These are phyloP conservation scores for Steromphala cineraria DNA, from an alignment of 2,888 invertebrate species.

Conservation along the genomic window DNA sequence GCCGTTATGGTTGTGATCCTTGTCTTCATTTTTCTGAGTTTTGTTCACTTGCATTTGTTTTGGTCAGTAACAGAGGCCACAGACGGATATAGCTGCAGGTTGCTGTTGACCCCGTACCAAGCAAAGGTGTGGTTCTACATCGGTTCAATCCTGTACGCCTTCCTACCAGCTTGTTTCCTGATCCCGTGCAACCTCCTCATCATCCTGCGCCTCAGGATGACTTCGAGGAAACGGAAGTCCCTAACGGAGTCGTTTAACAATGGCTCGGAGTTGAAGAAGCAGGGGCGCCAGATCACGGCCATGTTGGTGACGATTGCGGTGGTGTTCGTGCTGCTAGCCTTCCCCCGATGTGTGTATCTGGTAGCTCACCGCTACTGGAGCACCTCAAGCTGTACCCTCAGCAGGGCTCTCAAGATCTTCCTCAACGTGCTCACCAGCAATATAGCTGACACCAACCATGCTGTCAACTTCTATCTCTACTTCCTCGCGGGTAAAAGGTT, in stretches of 20 bases:
- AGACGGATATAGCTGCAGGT: background rate
- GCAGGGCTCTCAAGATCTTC: background rate
- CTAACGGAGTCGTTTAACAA: background rate
- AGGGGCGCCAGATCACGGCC: background rate
- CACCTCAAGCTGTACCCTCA: background rate
- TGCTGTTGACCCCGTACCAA: background rate
- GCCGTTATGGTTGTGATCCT: background rate
- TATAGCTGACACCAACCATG: background rate
- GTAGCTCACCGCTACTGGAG: background rate
- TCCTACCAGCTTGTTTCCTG: background rate
- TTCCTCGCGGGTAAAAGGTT: background rate
- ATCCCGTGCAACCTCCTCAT: background rate
- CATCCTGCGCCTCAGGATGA: background rate
- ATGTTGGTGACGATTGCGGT: background rate
- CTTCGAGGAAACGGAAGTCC: background rate
- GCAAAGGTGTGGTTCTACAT: background rate
- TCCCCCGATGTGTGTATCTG: background rate
- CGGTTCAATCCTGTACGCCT: background rate
- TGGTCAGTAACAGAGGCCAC: background rate
- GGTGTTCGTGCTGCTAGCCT: background rate
- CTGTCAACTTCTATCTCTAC: background rate
- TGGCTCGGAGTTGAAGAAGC: background rate
- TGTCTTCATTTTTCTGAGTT: background rate
- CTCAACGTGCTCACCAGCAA: background rate
- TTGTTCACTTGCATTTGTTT: background rate